Evolutionary conservation across 2,888 invertebrate genomes (phyloP).

Genomic region (Ennomos erosarius): DNA sequence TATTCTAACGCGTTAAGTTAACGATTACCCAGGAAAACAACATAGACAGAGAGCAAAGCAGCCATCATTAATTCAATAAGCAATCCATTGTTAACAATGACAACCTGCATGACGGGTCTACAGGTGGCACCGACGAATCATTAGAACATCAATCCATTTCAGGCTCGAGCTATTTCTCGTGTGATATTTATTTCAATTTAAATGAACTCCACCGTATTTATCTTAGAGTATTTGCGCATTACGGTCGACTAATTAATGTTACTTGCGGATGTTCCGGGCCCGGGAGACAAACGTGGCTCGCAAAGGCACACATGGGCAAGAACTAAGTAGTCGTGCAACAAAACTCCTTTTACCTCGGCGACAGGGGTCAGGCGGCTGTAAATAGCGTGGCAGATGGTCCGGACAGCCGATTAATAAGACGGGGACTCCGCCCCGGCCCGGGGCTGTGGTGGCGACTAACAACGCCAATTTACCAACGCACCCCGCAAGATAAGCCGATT

Average conservation of each 20-base stretch:
- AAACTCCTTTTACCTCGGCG: constrained; percentile 55
- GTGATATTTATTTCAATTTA: constrained; percentile 35
- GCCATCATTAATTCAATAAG: constrained; percentile 29
- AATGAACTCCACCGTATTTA: constrained; percentile 30
- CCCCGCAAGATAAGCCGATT: constrained; percentile 69
- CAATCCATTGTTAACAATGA: constrained; percentile 25
- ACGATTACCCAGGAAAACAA: constrained; percentile 22
- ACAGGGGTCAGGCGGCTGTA: constrained; percentile 76
- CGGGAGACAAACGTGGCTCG: constrained; percentile 53
- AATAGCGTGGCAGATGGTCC: constrained; percentile 78
- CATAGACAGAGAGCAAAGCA: constrained; percentile 18
- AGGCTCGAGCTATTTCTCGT: constrained; percentile 37
- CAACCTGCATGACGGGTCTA: constrained; percentile 26
- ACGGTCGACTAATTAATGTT: constrained; percentile 40
- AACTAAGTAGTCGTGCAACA: constrained; percentile 61
- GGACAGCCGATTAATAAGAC: constrained; percentile 84
- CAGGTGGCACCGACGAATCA: constrained; percentile 30
- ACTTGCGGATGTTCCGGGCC: constrained; percentile 25
- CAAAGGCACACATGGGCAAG: constrained; percentile 42
- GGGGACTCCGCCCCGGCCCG: constrained; percentile 67
- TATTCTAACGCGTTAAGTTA: constrained; percentile 3
- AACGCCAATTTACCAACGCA: constrained; percentile 66
- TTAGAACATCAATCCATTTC: constrained; percentile 38
- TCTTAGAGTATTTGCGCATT: constrained; percentile 12
- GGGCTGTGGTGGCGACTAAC: constrained; percentile 19